phyloP scores from a whole-genome alignment of 2,113 vertebrate species.

The Chiloscyllium plagiosum region DNA sequence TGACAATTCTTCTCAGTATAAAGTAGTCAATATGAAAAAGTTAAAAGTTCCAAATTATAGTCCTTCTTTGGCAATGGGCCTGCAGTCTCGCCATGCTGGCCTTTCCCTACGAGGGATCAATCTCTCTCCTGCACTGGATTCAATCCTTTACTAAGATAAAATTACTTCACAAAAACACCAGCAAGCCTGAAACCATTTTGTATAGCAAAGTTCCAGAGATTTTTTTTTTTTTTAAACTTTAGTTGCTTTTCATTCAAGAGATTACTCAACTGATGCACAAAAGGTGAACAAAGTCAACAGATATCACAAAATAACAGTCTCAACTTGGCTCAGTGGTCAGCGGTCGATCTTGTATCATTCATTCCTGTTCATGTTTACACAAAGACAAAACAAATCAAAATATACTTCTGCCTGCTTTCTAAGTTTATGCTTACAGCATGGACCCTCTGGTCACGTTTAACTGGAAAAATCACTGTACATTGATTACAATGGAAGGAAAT shows the following conservation, averaged over 20 bases:
- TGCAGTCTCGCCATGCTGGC: too few relatives aligned
- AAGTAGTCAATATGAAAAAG: too few relatives aligned
- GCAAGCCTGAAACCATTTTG: not conserved
- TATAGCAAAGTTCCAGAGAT: not conserved
- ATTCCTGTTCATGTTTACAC: not conserved
- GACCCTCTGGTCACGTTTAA: not conserved
- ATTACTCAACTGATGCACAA: not conserved
- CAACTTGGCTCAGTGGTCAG: not conserved
- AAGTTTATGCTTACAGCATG: not conserved
- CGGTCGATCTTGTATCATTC: not conserved
- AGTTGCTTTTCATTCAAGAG: not conserved
- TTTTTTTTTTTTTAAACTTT: not conserved
- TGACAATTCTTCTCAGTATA: too few relatives aligned
- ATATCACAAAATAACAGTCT: not conserved
- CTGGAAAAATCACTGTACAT: not conserved
- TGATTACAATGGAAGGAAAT: not conserved
- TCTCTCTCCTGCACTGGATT: too few relatives aligned
- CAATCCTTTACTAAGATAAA: not conserved
- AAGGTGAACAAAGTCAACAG: not conserved
- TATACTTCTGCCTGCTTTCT: not conserved
- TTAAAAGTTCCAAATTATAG: too few relatives aligned
- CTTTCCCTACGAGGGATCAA: too few relatives aligned
- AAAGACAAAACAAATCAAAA: not conserved
- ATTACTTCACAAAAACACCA: not conserved
- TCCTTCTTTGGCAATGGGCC: too few relatives aligned